Evolutionary conservation across 2,888 invertebrate species (phyloP).

Genomic region (Empis stercorea): DNA sequence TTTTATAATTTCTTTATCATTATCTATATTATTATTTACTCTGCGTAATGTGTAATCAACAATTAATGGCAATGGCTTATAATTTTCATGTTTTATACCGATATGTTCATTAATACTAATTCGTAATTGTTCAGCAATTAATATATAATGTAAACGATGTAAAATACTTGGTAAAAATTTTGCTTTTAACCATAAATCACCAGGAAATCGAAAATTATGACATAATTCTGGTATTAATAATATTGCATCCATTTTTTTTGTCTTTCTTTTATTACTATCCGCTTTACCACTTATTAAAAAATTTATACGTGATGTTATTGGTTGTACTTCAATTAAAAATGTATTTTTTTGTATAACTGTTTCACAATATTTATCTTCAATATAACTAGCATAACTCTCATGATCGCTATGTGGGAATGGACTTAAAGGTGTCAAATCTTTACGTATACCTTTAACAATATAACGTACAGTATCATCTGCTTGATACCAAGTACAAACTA

Average conservation of each 20-base stretch:
- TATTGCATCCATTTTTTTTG: conserved; percentile 36
- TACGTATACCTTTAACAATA: conserved; percentile 55
- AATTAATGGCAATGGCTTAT: conserved; percentile 23
- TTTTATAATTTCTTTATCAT: conserved; percentile 12
- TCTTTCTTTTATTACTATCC: conserved; percentile 25
- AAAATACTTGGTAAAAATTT: conserved; percentile 72
- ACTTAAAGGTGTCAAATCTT: conserved; percentile 50
- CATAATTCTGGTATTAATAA: conserved; percentile 82
- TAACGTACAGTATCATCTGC: conserved; percentile 41
- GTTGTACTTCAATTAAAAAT: conserved; percentile 68
- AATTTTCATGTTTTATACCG: conserved; percentile 17
- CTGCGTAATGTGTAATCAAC: conserved; percentile 26
- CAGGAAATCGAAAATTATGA: conserved; percentile 54
- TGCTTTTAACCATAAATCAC: conserved; percentile 73
- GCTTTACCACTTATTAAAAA: conserved; percentile 24
- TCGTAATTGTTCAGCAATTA: conserved; percentile 30
- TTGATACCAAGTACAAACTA: conserved; percentile 82
- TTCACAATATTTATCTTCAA: conserved; percentile 56
- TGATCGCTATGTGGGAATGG: conserved; percentile 47
- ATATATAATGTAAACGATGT: conserved; percentile 44
- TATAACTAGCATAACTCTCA: conserved; percentile 61
- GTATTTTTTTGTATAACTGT: conserved; percentile 46
- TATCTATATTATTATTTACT: conserved; percentile 22
- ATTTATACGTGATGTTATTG: conserved; percentile 29
- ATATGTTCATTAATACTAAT: conserved; percentile 31